A percentile compares a stretch with the other conserved stretches of the same genome.
These are phyloP conservation scores for Meghimatium bilineatum DNA, from an alignment of 2,888 invertebrate genomes.

Conservation along the genomic window DNA sequence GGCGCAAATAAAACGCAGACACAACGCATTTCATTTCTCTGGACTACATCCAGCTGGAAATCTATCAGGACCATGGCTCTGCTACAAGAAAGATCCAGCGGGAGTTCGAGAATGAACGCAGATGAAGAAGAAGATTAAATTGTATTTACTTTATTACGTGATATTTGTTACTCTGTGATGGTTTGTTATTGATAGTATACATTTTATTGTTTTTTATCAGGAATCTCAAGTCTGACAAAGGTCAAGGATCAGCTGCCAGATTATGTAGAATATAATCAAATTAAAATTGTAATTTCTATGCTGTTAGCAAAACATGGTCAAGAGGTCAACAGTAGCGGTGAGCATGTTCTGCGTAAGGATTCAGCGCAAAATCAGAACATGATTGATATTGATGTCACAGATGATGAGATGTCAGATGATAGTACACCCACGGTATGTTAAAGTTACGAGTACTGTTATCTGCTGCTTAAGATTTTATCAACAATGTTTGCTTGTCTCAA, in stretches of 20 bases:
- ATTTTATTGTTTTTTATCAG: conserved; percentile 58
- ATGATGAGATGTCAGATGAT: not conserved
- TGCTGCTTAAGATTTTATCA: too few relatives aligned
- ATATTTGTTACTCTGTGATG: not conserved
- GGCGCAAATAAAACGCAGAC: too few relatives aligned
- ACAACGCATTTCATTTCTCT: too few relatives aligned
- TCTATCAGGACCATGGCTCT: too few relatives aligned
- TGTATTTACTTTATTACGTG: not conserved
- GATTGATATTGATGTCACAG: not conserved
- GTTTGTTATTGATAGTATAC: not conserved
- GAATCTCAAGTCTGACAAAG: conserved; percentile 71
- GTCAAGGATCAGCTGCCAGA: conserved; percentile 76
- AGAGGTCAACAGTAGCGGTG: conserved; percentile 57
- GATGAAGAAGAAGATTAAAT: too few relatives aligned
- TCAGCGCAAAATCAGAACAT: not conserved
- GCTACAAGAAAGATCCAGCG: too few relatives aligned
- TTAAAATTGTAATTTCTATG: conserved; percentile 72
- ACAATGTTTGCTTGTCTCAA: too few relatives aligned
- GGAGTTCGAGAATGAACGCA: too few relatives aligned
- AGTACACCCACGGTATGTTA: not conserved
- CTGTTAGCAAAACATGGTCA: conserved; percentile 67
- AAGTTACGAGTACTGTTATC: too few relatives aligned
- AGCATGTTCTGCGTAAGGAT: conserved; percentile 55
- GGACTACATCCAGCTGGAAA: too few relatives aligned
- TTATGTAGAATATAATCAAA: conserved; percentile 73